A percentile compares a stretch with the other conserved stretches of the same genome.
phyloP scores from a whole-genome alignment of 2,797 vertebrate genomes.

The Zonotrichia albicollis region DNA sequence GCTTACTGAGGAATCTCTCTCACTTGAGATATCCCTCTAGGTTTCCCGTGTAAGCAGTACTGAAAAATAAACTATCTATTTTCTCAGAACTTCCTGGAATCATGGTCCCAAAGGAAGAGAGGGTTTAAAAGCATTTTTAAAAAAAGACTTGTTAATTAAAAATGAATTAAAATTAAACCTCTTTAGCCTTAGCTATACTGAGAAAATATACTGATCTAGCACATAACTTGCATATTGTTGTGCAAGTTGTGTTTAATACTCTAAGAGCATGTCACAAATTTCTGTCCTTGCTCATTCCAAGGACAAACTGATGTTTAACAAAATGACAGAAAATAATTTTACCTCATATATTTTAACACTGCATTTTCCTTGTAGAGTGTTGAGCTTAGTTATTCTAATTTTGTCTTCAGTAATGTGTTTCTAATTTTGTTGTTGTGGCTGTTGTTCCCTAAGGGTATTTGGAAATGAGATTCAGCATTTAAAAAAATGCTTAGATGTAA shows the following conservation, averaged over 20 bases:
- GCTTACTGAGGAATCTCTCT: background rate
- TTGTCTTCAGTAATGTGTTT: conserved; percentile 38
- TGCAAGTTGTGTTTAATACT: background rate
- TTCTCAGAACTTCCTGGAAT: background rate
- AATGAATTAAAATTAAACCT: background rate
- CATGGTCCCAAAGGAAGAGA: background rate
- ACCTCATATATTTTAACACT: conserved; percentile 32
- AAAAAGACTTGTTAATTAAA: background rate
- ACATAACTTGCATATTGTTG: background rate
- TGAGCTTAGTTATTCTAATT: conserved; percentile 40
- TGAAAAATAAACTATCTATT: background rate
- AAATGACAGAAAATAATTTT: background rate
- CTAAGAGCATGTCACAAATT: background rate
- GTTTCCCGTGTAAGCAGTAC: background rate
- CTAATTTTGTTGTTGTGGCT: conserved; percentile 48
- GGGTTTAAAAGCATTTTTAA: background rate
- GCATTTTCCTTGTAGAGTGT: background rate
- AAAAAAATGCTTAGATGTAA: background rate
- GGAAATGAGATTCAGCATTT: conserved; percentile 24
- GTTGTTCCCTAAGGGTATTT: background rate
- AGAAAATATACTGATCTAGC: background rate
- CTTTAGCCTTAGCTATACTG: background rate
- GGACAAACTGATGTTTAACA: conserved; percentile 13
- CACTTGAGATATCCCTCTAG: background rate
- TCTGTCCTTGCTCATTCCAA: conserved; percentile 11